phyloP scores from a whole-genome alignment of 2,888 invertebrate species.

The Andrena hattorfiana region DNA sequence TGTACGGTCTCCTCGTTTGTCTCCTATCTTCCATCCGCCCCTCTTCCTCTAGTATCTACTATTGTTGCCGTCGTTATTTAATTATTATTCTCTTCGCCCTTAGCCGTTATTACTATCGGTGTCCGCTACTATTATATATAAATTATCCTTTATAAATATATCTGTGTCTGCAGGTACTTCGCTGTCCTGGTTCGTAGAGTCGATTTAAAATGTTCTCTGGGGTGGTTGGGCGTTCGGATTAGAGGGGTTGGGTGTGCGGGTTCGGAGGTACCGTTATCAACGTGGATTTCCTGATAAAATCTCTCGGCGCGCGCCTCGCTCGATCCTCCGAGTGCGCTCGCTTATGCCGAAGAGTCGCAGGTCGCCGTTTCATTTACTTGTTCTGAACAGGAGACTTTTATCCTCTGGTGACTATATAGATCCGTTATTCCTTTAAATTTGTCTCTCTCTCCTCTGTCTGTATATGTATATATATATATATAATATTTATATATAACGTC shows the following conservation, averaged over 20 bases:
- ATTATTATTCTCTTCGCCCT: constrained; percentile 18
- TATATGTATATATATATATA: constrained; percentile 22
- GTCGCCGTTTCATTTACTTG: background rate
- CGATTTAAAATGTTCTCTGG: constrained; percentile 25
- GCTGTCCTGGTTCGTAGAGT: constrained; percentile 80
- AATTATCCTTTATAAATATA: constrained; percentile 79
- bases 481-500: constrained; percentile 35
- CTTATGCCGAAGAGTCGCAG: background rate
- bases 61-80: constrained; percentile 2
- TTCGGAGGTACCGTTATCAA: constrained; percentile 34
- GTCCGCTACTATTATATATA: constrained; percentile 24
- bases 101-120: constrained; percentile 34
- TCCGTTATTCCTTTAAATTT: constrained; percentile 10
- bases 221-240: background rate
- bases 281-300: constrained; percentile 39
- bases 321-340: constrained; percentile 4
- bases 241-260: constrained; percentile 41
- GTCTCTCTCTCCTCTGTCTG: background rate
- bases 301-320: constrained; percentile 1
- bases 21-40: constrained; percentile 12
- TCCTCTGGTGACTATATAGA: constrained; percentile 15
- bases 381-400: constrained; percentile 14
- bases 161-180: constrained; percentile 82
- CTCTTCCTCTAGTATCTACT: constrained; percentile 3
- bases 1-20: constrained; percentile 50